Conservation (phyloP, 2,113 vertebrate genomes). For the Dasyornis broadbenti region DNA sequence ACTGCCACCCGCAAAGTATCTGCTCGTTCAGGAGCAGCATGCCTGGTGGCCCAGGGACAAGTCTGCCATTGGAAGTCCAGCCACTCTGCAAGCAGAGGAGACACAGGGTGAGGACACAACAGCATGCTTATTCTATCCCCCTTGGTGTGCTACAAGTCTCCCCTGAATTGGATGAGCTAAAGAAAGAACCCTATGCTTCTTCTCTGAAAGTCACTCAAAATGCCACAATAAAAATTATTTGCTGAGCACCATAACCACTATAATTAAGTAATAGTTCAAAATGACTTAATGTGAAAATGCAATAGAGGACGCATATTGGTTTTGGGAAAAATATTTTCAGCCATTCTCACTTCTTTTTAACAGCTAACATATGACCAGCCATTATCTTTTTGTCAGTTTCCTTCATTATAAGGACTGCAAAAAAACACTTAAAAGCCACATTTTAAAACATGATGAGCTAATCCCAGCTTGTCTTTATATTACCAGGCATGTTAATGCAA, state of each 20-base stretch:
- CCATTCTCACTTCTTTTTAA: not conserved
- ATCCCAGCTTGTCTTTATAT: not conserved
- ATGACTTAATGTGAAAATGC: not conserved
- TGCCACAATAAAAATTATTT: not conserved
- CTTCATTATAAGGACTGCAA: not conserved
- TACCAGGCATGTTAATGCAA: not conserved
- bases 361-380: not conserved
- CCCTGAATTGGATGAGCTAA: not conserved
- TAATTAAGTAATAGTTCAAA: not conserved
- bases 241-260: not conserved
- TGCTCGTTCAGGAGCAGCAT: accelerated
- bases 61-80: not conserved
- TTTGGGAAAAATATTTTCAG: not conserved
- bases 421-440: not conserved
- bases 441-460: not conserved
- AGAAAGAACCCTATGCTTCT: not conserved
- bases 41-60: accelerated
- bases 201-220: not conserved
- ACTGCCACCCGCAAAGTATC: not conserved
- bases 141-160: not conserved
- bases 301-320: not conserved
- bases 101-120: not conserved
- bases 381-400: not conserved
- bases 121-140: accelerated
- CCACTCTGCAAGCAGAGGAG: not conserved